These are phyloP conservation scores for Pollenia amentaria DNA, from an alignment of 2,888 invertebrate genomes.

Conservation along the genomic window DNA sequence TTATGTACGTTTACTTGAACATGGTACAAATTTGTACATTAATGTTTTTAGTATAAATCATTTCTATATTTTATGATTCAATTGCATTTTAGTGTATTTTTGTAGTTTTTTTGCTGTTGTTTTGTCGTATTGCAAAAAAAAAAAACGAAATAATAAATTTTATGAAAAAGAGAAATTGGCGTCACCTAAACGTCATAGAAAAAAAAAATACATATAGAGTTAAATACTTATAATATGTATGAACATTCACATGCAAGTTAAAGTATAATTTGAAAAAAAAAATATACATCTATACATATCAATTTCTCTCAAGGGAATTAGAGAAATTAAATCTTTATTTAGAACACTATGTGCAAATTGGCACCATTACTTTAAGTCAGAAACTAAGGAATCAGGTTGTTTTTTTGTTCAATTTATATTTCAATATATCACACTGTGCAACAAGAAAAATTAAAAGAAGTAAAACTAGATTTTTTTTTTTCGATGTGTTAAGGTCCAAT, in stretches of 20 bases:
- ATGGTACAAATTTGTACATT: slow-evolving; percentile 79
- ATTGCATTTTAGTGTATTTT: slow-evolving; percentile 77
- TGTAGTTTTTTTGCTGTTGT: slow-evolving; percentile 28
- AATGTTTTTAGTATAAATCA: slow-evolving; percentile 82
- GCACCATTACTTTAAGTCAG: too few relatives aligned
- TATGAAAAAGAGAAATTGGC: slow-evolving; percentile 55
- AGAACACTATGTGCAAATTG: too few relatives aligned
- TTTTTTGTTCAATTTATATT: too few relatives aligned
- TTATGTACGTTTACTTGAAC: slow-evolving; percentile 24
- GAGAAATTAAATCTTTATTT: too few relatives aligned
- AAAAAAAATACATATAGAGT: background rate
- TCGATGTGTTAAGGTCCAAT: too few relatives aligned
- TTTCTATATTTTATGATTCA: slow-evolving; percentile 78
- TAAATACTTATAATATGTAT: background rate
- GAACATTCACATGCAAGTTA: background rate
- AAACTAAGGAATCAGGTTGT: too few relatives aligned
- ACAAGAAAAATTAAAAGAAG: too few relatives aligned
- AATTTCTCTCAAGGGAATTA: too few relatives aligned
- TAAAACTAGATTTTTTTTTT: too few relatives aligned
- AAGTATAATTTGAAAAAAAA: too few relatives aligned
- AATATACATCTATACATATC: too few relatives aligned
- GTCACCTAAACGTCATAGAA: slow-evolving; percentile 55
- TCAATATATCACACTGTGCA: too few relatives aligned
- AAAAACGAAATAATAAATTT: slow-evolving; percentile 58
- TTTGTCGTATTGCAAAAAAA: slow-evolving; percentile 30